A percentile compares a stretch with the other conserved stretches of the same genome.
Conservation (phyloP, 2,888 invertebrate species). For the Hypolimnas misippus region DNA sequence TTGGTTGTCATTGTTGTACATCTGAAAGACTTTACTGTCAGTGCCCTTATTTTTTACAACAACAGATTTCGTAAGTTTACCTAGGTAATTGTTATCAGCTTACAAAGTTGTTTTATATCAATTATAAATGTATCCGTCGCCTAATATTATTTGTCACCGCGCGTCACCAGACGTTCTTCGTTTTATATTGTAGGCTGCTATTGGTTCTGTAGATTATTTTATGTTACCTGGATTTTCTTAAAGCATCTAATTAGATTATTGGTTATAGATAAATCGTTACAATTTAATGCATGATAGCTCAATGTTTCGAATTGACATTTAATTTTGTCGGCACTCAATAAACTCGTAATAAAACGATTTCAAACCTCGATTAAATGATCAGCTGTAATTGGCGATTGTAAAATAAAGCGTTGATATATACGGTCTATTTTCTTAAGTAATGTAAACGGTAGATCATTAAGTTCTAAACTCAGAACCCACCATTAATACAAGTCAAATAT, state of each 20-base stretch:
- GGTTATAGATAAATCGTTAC: background rate
- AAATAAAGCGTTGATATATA: conserved; percentile 27
- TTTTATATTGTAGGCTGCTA: background rate
- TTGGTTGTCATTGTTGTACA: no score
- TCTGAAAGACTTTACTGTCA: no score
- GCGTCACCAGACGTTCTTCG: background rate
- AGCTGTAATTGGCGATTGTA: conserved; percentile 30
- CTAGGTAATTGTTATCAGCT: no score
- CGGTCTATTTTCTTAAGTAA: conserved; percentile 29
- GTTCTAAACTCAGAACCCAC: conserved; percentile 19
- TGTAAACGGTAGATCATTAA: conserved; percentile 26
- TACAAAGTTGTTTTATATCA: no score
- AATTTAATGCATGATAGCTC: conserved; percentile 20
- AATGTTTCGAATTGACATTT: conserved; percentile 23
- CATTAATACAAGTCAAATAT: conserved; percentile 25
- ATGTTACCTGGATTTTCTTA: background rate
- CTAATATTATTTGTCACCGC: no score
- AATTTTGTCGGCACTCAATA: conserved; percentile 27
- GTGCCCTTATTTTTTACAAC: no score
- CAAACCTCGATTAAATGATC: conserved; percentile 23
- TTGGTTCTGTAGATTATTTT: background rate
- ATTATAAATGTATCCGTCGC: no score
- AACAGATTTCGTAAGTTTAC: no score
- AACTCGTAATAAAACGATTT: conserved; percentile 27
- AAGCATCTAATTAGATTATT: background rate